phyloP scores from a whole-genome alignment of 2,888 invertebrate species.

The Aspidiotus destructor region DNA sequence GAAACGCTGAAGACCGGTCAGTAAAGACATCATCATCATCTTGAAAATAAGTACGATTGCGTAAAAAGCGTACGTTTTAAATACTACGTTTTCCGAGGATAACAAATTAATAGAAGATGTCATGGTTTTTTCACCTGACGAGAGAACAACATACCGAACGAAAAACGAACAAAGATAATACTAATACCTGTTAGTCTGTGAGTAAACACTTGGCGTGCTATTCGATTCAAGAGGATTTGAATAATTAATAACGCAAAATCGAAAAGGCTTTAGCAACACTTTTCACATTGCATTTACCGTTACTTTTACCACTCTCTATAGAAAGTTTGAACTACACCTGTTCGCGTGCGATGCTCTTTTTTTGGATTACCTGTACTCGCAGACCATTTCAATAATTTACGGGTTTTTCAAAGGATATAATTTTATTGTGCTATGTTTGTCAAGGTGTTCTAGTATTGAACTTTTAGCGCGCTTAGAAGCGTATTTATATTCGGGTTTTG shows the following conservation, averaged over 20 bases:
- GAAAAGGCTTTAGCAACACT: too few relatives aligned
- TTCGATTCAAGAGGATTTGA: neutral
- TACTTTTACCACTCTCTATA: too few relatives aligned
- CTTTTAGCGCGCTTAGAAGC: too few relatives aligned
- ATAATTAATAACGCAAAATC: neutral
- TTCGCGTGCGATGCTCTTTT: too few relatives aligned
- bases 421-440: too few relatives aligned
- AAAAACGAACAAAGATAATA: neutral
- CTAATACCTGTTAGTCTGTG: neutral
- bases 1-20: slow-evolving; percentile 36
- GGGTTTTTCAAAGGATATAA: too few relatives aligned
- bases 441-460: too few relatives aligned
- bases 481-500: too few relatives aligned
- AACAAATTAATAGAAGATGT: slow-evolving; percentile 13
- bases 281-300: too few relatives aligned
- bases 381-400: too few relatives aligned
- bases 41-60: slow-evolving; percentile 37
- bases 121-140: neutral
- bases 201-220: neutral
- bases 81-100: slow-evolving; percentile 38
- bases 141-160: neutral
- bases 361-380: too few relatives aligned
- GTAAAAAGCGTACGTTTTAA: slow-evolving; percentile 38
- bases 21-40: slow-evolving; percentile 36
- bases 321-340: too few relatives aligned